Percentiles rank a stretch among this genome's conserved stretches.
Evolutionary conservation across 2,888 invertebrate genomes (phyloP).

Genomic region (Caenorhabditis panamensis): DNA sequence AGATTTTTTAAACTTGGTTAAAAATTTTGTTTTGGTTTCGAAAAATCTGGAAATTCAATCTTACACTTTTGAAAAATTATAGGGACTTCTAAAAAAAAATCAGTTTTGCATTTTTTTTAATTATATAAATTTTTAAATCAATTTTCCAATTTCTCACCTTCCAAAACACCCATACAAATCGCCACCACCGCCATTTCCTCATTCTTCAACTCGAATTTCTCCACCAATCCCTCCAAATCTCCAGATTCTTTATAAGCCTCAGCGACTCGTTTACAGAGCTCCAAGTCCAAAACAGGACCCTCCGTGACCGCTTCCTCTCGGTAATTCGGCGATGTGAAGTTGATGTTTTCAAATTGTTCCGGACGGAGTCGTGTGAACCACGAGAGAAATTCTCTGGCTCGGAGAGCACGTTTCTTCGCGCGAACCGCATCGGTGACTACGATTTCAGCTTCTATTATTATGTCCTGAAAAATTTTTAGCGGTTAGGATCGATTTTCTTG

Average conservation of each 20-base stretch:
- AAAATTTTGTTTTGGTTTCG: too few relatives aligned
- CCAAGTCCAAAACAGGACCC: neutral
- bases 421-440: too few relatives aligned
- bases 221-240: neutral
- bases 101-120: too few relatives aligned
- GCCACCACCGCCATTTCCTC: constrained; percentile 13
- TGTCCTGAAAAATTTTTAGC: too few relatives aligned
- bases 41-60: too few relatives aligned
- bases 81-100: too few relatives aligned
- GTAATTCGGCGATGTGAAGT: constrained; percentile 3
- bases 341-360: constrained; percentile 4
- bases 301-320: neutral
- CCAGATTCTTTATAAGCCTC: constrained; percentile 11
- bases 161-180: constrained; percentile 32
- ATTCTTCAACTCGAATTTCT: constrained; percentile 5
- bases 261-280: constrained; percentile 6
- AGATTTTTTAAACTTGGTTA: too few relatives aligned
- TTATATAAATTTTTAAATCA: too few relatives aligned
- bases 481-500: too few relatives aligned
- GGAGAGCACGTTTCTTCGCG: neutral
- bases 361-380: constrained; percentile 38
- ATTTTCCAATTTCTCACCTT: constrained; percentile 19
- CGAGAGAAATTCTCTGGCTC: constrained; percentile 1
- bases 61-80: too few relatives aligned
- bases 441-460: too few relatives aligned